These are phyloP conservation scores for Cepaea nemoralis DNA, from an alignment of 1,140 invertebrate genomes.

Conservation along the genomic window DNA sequence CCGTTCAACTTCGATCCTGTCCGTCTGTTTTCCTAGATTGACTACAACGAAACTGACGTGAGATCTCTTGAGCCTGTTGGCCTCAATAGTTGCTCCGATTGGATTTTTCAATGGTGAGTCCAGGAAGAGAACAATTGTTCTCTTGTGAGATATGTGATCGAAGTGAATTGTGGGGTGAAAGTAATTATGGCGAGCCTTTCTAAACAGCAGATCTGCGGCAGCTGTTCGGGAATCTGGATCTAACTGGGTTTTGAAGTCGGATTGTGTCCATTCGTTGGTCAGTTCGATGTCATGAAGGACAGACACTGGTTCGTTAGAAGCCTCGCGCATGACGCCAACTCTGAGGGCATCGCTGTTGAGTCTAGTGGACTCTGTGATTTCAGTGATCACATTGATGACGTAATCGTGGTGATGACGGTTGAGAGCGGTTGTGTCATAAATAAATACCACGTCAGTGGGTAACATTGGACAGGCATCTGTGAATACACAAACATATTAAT, in stretches of 20 bases:
- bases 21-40: slow-evolving; percentile 1
- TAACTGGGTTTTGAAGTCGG: slow-evolving; percentile 8
- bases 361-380: background rate
- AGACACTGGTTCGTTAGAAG: background rate
- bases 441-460: slow-evolving; percentile 6
- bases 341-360: slow-evolving; percentile 2
- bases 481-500: background rate
- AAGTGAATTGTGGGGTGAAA: background rate
- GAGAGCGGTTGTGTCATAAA: slow-evolving; percentile 14
- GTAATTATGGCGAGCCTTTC: background rate
- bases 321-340: slow-evolving; percentile 14
- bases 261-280: slow-evolving; percentile 15
- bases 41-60: slow-evolving; percentile 10
- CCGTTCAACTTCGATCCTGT: background rate
- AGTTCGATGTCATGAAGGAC: slow-evolving; percentile 23
- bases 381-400: slow-evolving; percentile 6
- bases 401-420: background rate
- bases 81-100: background rate
- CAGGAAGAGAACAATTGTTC: slow-evolving; percentile 17
- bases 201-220: background rate
- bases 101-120: background rate
- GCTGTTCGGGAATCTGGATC: background rate
- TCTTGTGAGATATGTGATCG: background rate
- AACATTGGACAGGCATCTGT: background rate
- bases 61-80: background rate